These are phyloP conservation scores for Coelinius sp. DNA, from an alignment of 2,888 invertebrate species.

Conservation along the genomic window DNA sequence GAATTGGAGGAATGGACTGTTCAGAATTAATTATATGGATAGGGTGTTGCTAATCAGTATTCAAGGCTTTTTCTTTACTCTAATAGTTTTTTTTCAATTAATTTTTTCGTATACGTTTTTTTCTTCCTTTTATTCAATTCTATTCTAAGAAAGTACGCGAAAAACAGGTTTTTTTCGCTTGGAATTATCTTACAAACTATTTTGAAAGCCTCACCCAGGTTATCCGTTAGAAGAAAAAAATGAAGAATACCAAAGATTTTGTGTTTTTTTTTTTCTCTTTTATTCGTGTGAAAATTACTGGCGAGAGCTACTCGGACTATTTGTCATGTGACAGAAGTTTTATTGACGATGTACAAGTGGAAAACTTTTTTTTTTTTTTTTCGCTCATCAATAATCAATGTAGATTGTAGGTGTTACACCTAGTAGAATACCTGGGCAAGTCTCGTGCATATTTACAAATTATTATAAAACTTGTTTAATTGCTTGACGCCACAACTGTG, in stretches of 20 bases:
- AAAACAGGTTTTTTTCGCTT: conserved; percentile 56
- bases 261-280: not conserved
- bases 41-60: conserved; percentile 31
- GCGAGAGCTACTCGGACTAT: too few species aligned
- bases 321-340: not conserved
- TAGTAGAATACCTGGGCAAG: conserved; percentile 4
- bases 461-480: conserved; percentile 1
- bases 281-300: not conserved
- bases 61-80: conserved; percentile 54
- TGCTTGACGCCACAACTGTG: not conserved
- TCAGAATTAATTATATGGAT: conserved; percentile 29
- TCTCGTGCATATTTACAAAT: not conserved
- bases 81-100: conserved; percentile 44
- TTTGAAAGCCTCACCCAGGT: conserved; percentile 59
- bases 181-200: conserved; percentile 60
- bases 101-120: conserved; percentile 56
- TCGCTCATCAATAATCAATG: not conserved
- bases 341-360: not conserved
- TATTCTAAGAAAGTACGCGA: conserved; percentile 59
- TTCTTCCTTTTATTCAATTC: conserved; percentile 59
- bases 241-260: not conserved
- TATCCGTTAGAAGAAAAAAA: conserved; percentile 29
- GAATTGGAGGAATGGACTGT: not conserved
- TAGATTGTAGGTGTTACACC: not conserved
- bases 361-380: not conserved